Evolutionary conservation across 2,113 vertebrate genomes (phyloP), one percentile per base, ranked within the genome.

Genomic region (Orientallactaga bullata): DNA sequence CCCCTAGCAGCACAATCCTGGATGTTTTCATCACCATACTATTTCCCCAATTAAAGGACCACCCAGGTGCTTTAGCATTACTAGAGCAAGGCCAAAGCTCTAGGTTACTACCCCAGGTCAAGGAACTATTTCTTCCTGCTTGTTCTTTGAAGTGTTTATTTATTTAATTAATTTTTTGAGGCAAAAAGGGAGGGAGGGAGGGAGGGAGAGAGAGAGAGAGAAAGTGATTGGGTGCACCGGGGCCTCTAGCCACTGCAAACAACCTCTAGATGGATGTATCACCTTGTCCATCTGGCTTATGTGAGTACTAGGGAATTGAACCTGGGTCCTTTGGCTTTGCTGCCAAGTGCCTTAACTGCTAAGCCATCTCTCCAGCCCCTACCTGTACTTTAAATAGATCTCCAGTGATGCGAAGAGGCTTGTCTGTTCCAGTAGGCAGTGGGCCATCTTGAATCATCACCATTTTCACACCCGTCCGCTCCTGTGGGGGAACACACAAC

Each of bases 361-460:
- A 47, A 47, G 42, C 42, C 42, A 47, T 47, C 42, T 47, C 42
- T 47, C 42, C 42, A 47, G 42, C 42, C 42, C 98, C 95, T 98
- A 99, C 99, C 99, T 99, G 99, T 23, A 99, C 99, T 99, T 99
- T 99, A 97, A 99, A 99, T 61, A 99, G 99, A 97, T 99, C 99
- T 93, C 99, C 99, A 42, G 99, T 99, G 98, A 99, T 99, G 96
- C 99, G 99, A 94, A 99, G 99, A 92, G 99, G 99, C 98, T 99
- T 99, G 98, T 99, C 99, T 81, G 99, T 99, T 97, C 99, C 99
- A 2, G 99, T 99, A 32, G 99, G 99, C 98, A 99, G 98, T 0
- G 99, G 99, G 93, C 99, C 99, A 4, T 99, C 99, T 97, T 99
- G 99, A 98, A 99, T 99, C 99, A 99, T 99, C 69, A 99, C 99